phyloP scores from a whole-genome alignment of 2,797 vertebrate genomes.

The Stomatorhinus walkeri region DNA sequence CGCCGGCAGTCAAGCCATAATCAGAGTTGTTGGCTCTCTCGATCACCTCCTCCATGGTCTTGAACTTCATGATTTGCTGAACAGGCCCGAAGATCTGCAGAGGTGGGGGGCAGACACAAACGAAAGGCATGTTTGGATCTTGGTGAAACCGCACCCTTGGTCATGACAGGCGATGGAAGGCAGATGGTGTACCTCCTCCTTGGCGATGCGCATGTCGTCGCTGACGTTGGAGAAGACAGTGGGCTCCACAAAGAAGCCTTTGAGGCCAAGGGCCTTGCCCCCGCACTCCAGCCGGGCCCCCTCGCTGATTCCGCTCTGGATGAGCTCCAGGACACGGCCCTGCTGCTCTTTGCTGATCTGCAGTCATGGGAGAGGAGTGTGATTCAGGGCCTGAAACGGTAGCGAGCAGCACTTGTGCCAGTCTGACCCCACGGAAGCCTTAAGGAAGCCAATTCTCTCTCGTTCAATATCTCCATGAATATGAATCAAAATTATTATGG shows the following conservation, averaged over 20 bases:
- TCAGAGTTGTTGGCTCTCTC: slow-evolving; percentile 92
- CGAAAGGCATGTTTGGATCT: background rate
- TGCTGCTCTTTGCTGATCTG: slow-evolving; percentile 92
- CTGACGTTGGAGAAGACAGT: slow-evolving; percentile 93
- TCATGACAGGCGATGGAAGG: background rate
- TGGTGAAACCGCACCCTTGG: background rate
- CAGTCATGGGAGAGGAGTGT: slow-evolving; percentile 13
- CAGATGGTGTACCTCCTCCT: slow-evolving; percentile 77
- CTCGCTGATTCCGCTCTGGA: slow-evolving; percentile 88
- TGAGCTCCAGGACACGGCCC: slow-evolving; percentile 82
- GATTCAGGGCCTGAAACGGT: background rate
- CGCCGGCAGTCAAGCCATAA: slow-evolving; percentile 86
- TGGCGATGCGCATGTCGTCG: slow-evolving; percentile 93
- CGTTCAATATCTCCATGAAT: background rate
- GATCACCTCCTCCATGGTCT: slow-evolving; percentile 92
- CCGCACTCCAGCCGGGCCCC: slow-evolving; percentile 94
- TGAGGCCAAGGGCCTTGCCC: slow-evolving; percentile 80
- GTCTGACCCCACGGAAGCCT: background rate
- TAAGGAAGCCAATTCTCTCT: background rate
- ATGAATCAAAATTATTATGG: background rate
- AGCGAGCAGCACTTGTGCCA: background rate
- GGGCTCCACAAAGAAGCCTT: slow-evolving; percentile 93
- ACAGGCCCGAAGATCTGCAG: slow-evolving; percentile 96
- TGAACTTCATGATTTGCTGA: slow-evolving; percentile 95
- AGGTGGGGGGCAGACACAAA: background rate